These are phyloP conservation scores for Cephonodes hylas DNA, from an alignment of 2,888 invertebrate genomes.

Conservation along the genomic window DNA sequence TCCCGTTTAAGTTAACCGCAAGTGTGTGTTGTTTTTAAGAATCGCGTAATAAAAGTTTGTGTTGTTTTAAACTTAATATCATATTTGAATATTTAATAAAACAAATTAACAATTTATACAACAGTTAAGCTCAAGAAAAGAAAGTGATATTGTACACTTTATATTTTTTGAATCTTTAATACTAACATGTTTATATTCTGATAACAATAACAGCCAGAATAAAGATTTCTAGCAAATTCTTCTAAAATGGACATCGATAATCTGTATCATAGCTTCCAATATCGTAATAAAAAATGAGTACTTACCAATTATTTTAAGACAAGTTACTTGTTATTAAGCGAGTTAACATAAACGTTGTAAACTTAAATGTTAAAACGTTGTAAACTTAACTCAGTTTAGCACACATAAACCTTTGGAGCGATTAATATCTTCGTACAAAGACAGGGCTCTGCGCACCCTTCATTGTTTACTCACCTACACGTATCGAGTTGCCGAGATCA, in stretches of 20 bases:
- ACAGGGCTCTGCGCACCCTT: constrained; percentile 18
- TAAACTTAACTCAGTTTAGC: constrained; percentile 14
- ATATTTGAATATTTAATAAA: too few species aligned
- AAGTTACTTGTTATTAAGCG: background rate
- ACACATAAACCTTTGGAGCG: constrained; percentile 15
- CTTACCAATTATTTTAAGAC: background rate
- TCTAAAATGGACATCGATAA: too few species aligned
- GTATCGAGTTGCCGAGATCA: constrained; percentile 46
- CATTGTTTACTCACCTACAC: constrained; percentile 41
- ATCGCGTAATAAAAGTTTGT: background rate
- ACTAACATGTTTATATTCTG: too few species aligned
- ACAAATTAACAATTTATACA: too few species aligned
- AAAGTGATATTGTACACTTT: too few species aligned
- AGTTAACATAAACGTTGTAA: background rate
- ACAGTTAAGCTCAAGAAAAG: too few species aligned
- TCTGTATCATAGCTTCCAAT: too few species aligned
- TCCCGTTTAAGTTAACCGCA: background rate
- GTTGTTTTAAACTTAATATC: background rate
- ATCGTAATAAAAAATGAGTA: background rate
- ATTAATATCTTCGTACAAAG: constrained; percentile 27
- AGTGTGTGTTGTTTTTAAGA: background rate
- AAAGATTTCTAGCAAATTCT: too few species aligned
- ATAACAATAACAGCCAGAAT: too few species aligned
- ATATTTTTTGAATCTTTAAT: too few species aligned
- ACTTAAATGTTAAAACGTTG: too few species aligned